Conservation (phyloP, 1,140 invertebrate species). For the Pomacea maculata region DNA sequence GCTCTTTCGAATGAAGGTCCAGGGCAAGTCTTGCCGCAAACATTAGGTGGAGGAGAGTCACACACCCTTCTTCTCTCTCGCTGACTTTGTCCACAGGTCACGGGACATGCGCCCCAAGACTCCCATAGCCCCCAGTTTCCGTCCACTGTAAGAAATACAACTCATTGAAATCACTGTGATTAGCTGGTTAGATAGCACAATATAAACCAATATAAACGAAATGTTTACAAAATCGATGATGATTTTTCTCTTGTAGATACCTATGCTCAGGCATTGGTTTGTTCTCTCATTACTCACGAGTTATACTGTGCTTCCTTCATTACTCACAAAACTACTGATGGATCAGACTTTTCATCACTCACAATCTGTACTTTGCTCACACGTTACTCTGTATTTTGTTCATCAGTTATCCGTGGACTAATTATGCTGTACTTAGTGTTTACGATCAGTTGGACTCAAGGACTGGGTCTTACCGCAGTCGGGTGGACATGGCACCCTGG, state of each 20-base stretch:
- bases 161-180: too few species aligned
- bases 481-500: neutral
- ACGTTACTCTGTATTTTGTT: neutral
- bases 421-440: neutral
- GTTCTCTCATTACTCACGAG: neutral
- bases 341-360: too few species aligned
- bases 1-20: neutral
- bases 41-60: slow-evolving; percentile 36
- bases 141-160: slow-evolving; percentile 38
- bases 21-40: slow-evolving; percentile 12
- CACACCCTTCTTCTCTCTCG: slow-evolving; percentile 48
- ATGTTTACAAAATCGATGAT: neutral
- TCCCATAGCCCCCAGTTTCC: slow-evolving; percentile 51
- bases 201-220: neutral
- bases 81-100: slow-evolving; percentile 46
- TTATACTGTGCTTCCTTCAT: neutral
- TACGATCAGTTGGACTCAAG: neutral
- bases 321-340: too few species aligned
- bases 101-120: slow-evolving; percentile 43
- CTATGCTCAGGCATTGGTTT: neutral
- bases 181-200: too few species aligned
- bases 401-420: neutral
- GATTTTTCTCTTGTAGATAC: neutral
- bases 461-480: neutral
- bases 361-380: neutral